phyloP scores from a whole-genome alignment of 2,113 vertebrate genomes.

The Pogona vitticeps region DNA sequence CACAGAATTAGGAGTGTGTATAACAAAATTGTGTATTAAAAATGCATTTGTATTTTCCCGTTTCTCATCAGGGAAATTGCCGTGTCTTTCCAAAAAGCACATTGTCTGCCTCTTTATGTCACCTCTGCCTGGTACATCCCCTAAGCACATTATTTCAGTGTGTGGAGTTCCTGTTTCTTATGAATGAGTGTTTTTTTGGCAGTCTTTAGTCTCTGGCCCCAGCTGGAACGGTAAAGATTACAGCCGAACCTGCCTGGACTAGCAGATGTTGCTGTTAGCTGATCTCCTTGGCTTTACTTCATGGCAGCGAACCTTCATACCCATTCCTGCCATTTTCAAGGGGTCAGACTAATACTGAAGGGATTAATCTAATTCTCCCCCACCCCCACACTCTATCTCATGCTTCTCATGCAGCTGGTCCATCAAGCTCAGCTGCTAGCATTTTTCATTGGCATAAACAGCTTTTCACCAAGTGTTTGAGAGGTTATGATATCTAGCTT shows the following conservation, averaged over 20 bases:
- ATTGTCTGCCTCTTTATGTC: conserved; percentile 30
- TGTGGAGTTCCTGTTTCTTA: neutral
- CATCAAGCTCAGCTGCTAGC: conserved; percentile 63
- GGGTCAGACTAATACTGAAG: conserved; percentile 69
- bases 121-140: neutral
- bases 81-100: conserved; percentile 14
- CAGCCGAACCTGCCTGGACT: conserved; percentile 41
- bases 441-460: conserved; percentile 56
- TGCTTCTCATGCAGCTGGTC: conserved; percentile 53
- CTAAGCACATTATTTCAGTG: fast-evolving
- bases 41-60: neutral
- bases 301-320: conserved; percentile 45
- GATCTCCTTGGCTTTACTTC: conserved; percentile 55
- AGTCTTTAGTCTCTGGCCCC: neutral
- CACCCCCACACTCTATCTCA: conserved; percentile 28
- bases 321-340: conserved; percentile 60
- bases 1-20: neutral
- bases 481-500: neutral
- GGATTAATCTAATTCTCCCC: conserved; percentile 67
- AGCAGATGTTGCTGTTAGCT: conserved; percentile 63
- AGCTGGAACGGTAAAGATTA: conserved; percentile 19
- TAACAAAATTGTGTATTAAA: neutral
- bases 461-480: neutral
- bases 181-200: conserved; percentile 7
- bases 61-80: neutral